Base-by-base conservation (phyloP, 1,140 invertebrate species). In the Pseudomyrmex pallidus region DNA sequence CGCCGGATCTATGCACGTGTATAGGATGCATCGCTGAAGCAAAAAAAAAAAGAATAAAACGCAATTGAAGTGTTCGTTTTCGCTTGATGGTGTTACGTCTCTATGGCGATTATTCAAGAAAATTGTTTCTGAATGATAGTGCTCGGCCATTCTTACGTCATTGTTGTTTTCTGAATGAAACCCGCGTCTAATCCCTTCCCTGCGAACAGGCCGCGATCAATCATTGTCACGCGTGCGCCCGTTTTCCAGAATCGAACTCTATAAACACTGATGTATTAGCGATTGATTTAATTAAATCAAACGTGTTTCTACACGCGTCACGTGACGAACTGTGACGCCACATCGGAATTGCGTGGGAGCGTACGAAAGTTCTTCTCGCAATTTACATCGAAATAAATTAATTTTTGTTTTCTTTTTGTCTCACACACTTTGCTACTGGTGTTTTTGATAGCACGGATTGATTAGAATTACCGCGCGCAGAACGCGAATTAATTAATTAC, bases 101-200 rank as follows among this genome's bases (percentile, higher is more conserved):
- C 35, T 25, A n/a, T 76, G 25, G 61, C 25, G 46, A 66, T 76
- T 76, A 76, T 48, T 76, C 74, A 76, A 52, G 73, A 59, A 76
- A 76, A 54, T 54, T 35, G 22, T 66, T 66, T 76, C 74, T 66
- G 74, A 76, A 76, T 74, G 73, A 63, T 54, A 52, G n/a, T 50
- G 46, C 48, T 66, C 61, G 57, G 61, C 74, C 22, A 44, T 17
- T 76, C 74, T 54, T 66, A 12, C 48, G 61, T 52, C 62, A 56
- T 46, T 52, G 44, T 76, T 76, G 44, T 76, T 76, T 76, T 66
- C 61, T 66, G 61, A 76, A 76, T 76, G 74, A 76, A 76, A 76
- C 17, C 4, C 22, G 17, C 3, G 20, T 61, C 13, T 13, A 44
- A 12, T 20, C 17, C 22, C 5, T 2, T 2, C 13, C 17, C 12